Conservation (phyloP, 2,888 invertebrate species). For the Campopleginae sp. region DNA sequence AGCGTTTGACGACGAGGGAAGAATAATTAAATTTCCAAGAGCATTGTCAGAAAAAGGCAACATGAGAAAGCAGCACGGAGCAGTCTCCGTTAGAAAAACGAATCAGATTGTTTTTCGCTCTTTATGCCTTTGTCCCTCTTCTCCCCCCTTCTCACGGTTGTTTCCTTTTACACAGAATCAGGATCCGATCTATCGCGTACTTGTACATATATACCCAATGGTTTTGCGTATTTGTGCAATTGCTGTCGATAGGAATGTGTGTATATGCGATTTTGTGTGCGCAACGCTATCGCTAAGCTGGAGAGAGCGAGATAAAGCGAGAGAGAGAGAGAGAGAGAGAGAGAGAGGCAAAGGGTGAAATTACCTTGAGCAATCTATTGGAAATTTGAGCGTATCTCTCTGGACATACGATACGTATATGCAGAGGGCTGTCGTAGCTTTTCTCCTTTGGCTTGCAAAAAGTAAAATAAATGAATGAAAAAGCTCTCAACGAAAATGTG, state of each 20-base stretch:
- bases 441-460: constrained; percentile 8
- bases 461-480: constrained; percentile 27
- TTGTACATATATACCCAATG: constrained; percentile 60
- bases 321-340: constrained; percentile 41
- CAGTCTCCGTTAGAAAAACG: constrained; percentile 44
- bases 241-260: constrained; percentile 35
- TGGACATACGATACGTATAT: constrained; percentile 61
- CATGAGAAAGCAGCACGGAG: constrained; percentile 23
- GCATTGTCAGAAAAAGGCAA: constrained; percentile 25
- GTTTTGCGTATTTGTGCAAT: constrained; percentile 36
- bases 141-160: constrained; percentile 20
- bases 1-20: constrained; percentile 32
- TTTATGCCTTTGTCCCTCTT: constrained; percentile 22
- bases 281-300: constrained; percentile 54
- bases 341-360: constrained; percentile 41
- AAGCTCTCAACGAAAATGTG: constrained; percentile 20
- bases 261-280: constrained; percentile 53
- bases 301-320: constrained; percentile 36
- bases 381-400: constrained; percentile 61
- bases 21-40: constrained; percentile 50
- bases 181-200: constrained; percentile 54
- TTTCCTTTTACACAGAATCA: constrained; percentile 5
- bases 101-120: constrained; percentile 44
- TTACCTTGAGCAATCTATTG: constrained; percentile 67
- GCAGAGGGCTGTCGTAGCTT: constrained; percentile 17